These are phyloP conservation scores for Synodontis membranacea DNA, from an alignment of 2,113 vertebrate genomes.

Conservation along the genomic window DNA sequence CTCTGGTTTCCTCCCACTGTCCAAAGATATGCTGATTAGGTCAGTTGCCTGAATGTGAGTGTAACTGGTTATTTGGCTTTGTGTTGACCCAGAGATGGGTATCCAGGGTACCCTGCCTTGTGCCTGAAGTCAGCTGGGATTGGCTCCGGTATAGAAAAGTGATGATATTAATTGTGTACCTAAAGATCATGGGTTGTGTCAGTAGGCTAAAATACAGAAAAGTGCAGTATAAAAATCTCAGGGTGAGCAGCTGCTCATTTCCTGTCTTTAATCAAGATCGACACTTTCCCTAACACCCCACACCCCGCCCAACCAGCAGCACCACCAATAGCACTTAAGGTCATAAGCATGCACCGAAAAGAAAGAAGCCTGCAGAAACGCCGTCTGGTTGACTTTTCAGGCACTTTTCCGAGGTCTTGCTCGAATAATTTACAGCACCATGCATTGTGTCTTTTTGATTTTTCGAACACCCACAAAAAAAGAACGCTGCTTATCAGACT, in stretches of 20 bases:
- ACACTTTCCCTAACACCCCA: not conserved
- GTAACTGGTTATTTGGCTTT: no score
- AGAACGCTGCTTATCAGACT: not conserved
- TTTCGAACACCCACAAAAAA: not conserved
- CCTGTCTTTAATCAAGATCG: constrained; percentile 17
- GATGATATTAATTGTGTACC: no score
- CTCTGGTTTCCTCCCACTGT: no score
- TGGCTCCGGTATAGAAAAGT: no score
- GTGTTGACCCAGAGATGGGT: no score
- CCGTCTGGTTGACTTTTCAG: not conserved
- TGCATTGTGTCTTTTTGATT: not conserved
- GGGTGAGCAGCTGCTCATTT: constrained; percentile 16
- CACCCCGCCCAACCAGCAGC: not conserved
- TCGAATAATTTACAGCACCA: no score
- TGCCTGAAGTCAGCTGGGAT: no score
- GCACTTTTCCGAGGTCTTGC: no score
- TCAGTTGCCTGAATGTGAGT: no score
- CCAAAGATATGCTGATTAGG: no score
- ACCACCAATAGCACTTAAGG: not conserved
- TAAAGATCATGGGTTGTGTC: constrained; percentile 6
- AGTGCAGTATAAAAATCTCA: constrained; percentile 19
- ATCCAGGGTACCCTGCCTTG: no score
- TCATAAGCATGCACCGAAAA: not conserved
- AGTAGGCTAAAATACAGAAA: constrained; percentile 27
- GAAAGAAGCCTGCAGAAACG: not conserved